Evolutionary conservation across 2,888 invertebrate genomes (phyloP), one percentile per base, ranked within the genome.

Genomic region (Acanthacorydalis orientalis): DNA sequence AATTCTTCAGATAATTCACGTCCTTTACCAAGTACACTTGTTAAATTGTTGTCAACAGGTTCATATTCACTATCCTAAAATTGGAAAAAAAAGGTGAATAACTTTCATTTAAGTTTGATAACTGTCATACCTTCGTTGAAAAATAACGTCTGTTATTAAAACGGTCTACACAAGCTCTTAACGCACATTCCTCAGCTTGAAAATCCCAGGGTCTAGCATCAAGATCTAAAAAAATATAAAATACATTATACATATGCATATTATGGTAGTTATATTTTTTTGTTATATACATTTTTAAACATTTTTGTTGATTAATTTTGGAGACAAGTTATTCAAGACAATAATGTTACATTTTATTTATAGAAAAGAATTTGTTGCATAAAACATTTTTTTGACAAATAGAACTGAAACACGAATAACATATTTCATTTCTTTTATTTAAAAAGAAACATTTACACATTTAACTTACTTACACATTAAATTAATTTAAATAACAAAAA

Each of bases 161-260:
- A 50, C 91, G 78, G 68, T 98, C 97, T 2, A 98, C 96, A 53
- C 88, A 89, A 1, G 87, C 83, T 51, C 96, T 77, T 49, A 99
- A 68, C 10, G 91, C 84, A 64, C 93, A 92, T 63, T 99, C 98
- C 64, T 98, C 97, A 33, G 89, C 91, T 69, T 98, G 88, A 57
- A 91, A 97, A 64, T 98, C 96, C 95, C 95, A 96, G 1, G 96
- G 96, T 51, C 93, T 75, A 0, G 95, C 95, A 68, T 97, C 95
- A 57, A 96, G 78, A 71, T 96, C 89, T 79, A 49, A 31, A 57
- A 55, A 39, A 37, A 31, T 45, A 23, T 44, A 15, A 10, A 43
- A 23, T 12, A 37, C 34, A 23, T 44, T 8, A 14, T 16, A 15
- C 1, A 16, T n/a, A 10, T 4, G 1, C 4, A 12, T 11, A 23